Evolutionary conservation across 2,113 vertebrate species (phyloP), one percentile per base, ranked within the genome.

Genomic region (Acrocephalus kingi): DNA sequence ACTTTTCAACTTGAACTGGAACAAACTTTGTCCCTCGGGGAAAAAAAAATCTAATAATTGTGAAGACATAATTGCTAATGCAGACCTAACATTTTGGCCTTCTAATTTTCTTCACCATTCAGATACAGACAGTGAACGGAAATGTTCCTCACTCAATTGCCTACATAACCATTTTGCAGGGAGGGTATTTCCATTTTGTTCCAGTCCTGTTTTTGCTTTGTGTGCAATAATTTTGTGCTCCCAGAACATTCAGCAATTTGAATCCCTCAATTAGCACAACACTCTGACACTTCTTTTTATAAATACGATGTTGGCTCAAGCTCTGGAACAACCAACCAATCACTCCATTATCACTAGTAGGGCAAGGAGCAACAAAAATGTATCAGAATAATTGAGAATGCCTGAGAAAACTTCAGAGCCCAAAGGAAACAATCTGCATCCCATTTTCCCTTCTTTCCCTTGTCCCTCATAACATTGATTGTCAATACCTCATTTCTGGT

Each of bases 361-460:
- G 93, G 85, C 71, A 97, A 94, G 64, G 92, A 85, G 59, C 76
- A 96, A 78, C 48, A 88, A 55, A 96, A 95, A 84, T 56, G 69
- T 56, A 91, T 61, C 63, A 61, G 28, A 81, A 67, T 71, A 87
- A 84, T 67, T 83, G 31, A 85, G 74, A 92, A 86, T 75, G 85
- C 68, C 83, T 92, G 55, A 75, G 81, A 86, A 96, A 89, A 68
- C 49, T 73, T 75, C 74, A 92, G 74, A 92, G 52, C 28, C 13
- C 41, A 37, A 77, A 76, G 35, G 17, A 83, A 93, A 79, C 35
- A 59, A 67, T 84, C 69, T 89, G 72, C 75, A 88, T 77, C 75
- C 9, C 71, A 75, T 96, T 94, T 95, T 76, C 67, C 15, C 43
- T 52, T 82, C 67, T 66, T 77, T 87, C 49, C 31, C 49, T 27